Percentiles rank a stretch among this genome's conserved stretches.
Evolutionary conservation across 2,113 vertebrate species (phyloP).

Genomic region (Limnothrissa miodon): DNA sequence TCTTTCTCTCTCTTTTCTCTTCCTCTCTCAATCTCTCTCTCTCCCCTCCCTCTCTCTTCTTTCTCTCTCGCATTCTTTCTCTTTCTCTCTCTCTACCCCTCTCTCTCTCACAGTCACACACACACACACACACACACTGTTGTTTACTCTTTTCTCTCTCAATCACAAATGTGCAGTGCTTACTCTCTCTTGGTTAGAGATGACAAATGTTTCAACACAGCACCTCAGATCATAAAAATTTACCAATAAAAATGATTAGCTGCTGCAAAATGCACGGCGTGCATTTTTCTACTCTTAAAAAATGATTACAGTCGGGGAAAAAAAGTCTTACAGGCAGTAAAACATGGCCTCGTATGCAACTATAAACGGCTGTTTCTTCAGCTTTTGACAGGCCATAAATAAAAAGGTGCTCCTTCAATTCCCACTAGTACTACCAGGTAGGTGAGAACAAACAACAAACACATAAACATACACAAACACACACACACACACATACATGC

Average conservation of each 20-base stretch:
- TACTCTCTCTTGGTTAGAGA: conserved; percentile 33
- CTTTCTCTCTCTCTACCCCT: not conserved
- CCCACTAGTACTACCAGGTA: conserved; percentile 17
- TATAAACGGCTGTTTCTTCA: conserved; percentile 44
- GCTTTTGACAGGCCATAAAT: conserved; percentile 42
- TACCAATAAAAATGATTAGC: conserved; percentile 56
- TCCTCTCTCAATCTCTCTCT: conserved; percentile 9
- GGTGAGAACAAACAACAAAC: conserved; percentile 10
- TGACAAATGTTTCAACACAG: conserved; percentile 45
- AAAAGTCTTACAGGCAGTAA: conserved; percentile 42
- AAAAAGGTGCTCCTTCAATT: conserved; percentile 26
- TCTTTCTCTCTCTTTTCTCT: not conserved
- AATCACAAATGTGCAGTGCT: not conserved
- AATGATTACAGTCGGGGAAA: conserved; percentile 44
- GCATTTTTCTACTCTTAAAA: conserved; percentile 52
- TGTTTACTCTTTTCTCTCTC: not conserved
- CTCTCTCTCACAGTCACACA: not conserved
- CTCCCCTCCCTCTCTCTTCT: not conserved
- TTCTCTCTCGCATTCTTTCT: not conserved
- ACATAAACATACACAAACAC: conserved; percentile 14
- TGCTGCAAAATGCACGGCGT: conserved; percentile 47
- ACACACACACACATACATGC: conserved; percentile 14
- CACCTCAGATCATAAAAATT: conserved; percentile 47
- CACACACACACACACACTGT: not conserved
- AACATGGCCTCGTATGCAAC: conserved; percentile 38